Evolutionary conservation across 1,140 invertebrate genomes (phyloP), one percentile per base, ranked within the genome.

Genomic region (Holotrichia oblita): DNA sequence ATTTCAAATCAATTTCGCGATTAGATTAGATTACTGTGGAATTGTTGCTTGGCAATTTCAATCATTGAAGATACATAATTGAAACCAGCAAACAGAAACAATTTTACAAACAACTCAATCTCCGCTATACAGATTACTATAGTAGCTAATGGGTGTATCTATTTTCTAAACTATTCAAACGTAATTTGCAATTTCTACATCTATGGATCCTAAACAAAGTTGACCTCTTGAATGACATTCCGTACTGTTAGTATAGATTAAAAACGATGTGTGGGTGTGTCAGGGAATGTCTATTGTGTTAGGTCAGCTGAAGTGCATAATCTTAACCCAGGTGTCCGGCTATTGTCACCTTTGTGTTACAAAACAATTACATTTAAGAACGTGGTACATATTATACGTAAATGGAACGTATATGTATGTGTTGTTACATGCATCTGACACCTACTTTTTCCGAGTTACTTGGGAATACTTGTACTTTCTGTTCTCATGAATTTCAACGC

Each of bases 271-370:
- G 48, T 69, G 61, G 61, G 61, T 69, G 61, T 69, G 61, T 69
- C 20, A 69, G 61, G 20, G 61, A 69, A 69, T 69, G 61, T 69
- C 73, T 79, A 79, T 79, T 79, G 78, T 76, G 77, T 78, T 78
- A 78, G 77, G 77, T 78, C 77, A 74, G 77, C 69, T 72, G 69
- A 74, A 55, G 48, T 78, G 77, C 77, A 74, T 61, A 76, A 76
- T 79, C n/a, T 74, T 14, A 78, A 78, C 78, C 78, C 78, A 79
- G 78, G 78, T 79, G 78, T 79, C 73, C 44, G 44, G 74, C 74
- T 55, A 76, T 76, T 76, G 74, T 76, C 74, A 76, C 74, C 74
- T 76, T 76, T 55, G 74, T 76, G 24, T 76, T 76, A 76, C 74
- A 76, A 76, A 76, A 76, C 74, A 55, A 55, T 14, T 69, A 69